Percentiles rank a stretch among this genome's conserved stretches.
phyloP scores from a whole-genome alignment of 1,140 invertebrate species.

The Tyrophagus putrescentiae region DNA sequence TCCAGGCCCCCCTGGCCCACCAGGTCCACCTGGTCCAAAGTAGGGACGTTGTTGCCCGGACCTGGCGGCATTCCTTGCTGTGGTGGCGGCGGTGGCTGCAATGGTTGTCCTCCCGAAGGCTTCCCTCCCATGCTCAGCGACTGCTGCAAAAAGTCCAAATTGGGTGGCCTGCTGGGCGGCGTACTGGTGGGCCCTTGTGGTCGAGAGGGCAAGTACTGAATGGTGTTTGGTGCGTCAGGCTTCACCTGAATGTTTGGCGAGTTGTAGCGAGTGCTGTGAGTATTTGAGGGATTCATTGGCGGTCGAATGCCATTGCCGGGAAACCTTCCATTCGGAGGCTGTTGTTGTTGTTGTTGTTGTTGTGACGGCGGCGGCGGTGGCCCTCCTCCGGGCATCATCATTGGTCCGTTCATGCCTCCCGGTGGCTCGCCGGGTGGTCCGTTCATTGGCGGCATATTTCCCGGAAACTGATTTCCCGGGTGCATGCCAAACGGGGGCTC shows the following conservation, averaged over 20 bases:
- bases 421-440: background rate
- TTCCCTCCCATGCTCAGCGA: conserved; percentile 25
- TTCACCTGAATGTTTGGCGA: conserved; percentile 51
- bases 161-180: conserved; percentile 57
- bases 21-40: conserved; percentile 59
- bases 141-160: conserved; percentile 69
- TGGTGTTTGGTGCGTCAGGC: conserved; percentile 88
- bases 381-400: background rate
- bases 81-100: background rate
- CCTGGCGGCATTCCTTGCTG: conserved; percentile 30
- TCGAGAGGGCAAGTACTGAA: conserved; percentile 87
- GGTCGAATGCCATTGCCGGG: background rate
- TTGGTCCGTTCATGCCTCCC: background rate
- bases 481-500: no score
- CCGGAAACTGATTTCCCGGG: background rate
- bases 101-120: no score
- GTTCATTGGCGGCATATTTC: background rate
- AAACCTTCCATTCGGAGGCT: background rate
- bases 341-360: background rate
- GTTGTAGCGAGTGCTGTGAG: conserved; percentile 17
- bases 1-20: conserved; percentile 37
- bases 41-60: conserved; percentile 52
- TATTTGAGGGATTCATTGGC: conserved; percentile 3
- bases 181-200: conserved; percentile 28
- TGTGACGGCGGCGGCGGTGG: background rate